Percentiles rank a stretch among this genome's conserved stretches.
Evolutionary conservation across 2,888 invertebrate species (phyloP).

Genomic region (Cabera pusaria): DNA sequence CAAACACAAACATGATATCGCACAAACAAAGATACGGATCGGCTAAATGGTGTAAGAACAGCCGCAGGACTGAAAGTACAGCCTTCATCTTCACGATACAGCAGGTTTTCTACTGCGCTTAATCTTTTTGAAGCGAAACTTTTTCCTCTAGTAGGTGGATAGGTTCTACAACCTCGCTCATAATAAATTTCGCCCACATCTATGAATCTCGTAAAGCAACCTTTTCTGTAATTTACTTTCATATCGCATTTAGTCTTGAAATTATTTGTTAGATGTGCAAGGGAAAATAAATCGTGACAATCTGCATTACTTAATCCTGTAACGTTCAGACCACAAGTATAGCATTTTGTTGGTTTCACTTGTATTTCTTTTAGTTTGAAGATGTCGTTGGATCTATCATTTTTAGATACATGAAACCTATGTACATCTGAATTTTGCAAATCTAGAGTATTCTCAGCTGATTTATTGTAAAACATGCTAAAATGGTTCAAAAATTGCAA

Average conservation of each 20-base stretch:
- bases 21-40: slow-evolving; percentile 49
- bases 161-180: slow-evolving; percentile 50
- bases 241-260: slow-evolving; percentile 5
- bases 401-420: no score
- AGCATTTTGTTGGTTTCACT: slow-evolving; percentile 31
- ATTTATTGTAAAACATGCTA: no score
- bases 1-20: slow-evolving; percentile 61
- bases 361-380: no score
- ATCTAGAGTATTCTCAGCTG: no score
- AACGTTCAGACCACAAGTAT: slow-evolving; percentile 39
- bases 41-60: slow-evolving; percentile 52
- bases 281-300: slow-evolving; percentile 34
- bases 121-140: slow-evolving; percentile 40
- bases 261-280: neutral
- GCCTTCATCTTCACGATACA: slow-evolving; percentile 35
- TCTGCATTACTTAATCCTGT: slow-evolving; percentile 21
- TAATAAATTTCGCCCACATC: slow-evolving; percentile 43
- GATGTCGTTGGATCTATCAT: no score
- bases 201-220: slow-evolving; percentile 38
- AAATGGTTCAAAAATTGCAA: slow-evolving; percentile 3
- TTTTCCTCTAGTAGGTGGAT: slow-evolving; percentile 36
- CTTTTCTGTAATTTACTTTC: slow-evolving; percentile 12
- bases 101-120: slow-evolving; percentile 34
- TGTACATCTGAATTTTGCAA: no score
- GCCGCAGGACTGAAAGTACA: slow-evolving; percentile 53